phyloP scores from a whole-genome alignment of 2,888 invertebrate genomes.

The Apamea monoglypha region DNA sequence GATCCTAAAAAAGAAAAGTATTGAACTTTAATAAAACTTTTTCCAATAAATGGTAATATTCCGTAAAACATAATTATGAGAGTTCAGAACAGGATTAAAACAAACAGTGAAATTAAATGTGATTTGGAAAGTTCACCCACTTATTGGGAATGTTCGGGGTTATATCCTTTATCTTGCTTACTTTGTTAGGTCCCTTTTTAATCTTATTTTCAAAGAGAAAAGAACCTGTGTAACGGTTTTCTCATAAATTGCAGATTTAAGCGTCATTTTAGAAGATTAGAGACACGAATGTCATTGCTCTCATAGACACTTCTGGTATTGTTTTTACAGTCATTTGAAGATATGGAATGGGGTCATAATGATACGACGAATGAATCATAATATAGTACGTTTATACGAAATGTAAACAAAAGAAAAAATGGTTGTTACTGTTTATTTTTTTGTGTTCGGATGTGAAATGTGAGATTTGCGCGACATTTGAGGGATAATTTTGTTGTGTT shows the following conservation, averaged over 20 bases:
- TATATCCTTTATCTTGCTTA: constrained; percentile 72
- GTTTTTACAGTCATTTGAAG: constrained; percentile 25
- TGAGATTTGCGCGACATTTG: constrained; percentile 12
- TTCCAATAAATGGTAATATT: constrained; percentile 41
- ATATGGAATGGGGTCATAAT: constrained; percentile 44
- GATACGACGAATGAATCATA: constrained; percentile 44
- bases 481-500: background rate
- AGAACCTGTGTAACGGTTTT: constrained; percentile 13
- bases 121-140: constrained; percentile 73
- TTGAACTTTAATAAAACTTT: constrained; percentile 25
- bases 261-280: constrained; percentile 34
- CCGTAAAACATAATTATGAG: constrained; percentile 47
- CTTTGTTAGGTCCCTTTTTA: constrained; percentile 71
- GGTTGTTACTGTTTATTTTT: constrained; percentile 19
- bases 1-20: constrained; percentile 3
- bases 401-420: constrained; percentile 53
- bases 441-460: constrained; percentile 18
- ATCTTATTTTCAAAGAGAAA: constrained; percentile 69
- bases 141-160: constrained; percentile 65
- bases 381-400: constrained; percentile 44
- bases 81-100: constrained; percentile 64
- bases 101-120: constrained; percentile 74
- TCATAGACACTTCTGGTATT: constrained; percentile 13
- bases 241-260: constrained; percentile 36
- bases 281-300: constrained; percentile 12